Conservation (phyloP, 2,888 invertebrate species). For the Tetheella fluctuosa region DNA sequence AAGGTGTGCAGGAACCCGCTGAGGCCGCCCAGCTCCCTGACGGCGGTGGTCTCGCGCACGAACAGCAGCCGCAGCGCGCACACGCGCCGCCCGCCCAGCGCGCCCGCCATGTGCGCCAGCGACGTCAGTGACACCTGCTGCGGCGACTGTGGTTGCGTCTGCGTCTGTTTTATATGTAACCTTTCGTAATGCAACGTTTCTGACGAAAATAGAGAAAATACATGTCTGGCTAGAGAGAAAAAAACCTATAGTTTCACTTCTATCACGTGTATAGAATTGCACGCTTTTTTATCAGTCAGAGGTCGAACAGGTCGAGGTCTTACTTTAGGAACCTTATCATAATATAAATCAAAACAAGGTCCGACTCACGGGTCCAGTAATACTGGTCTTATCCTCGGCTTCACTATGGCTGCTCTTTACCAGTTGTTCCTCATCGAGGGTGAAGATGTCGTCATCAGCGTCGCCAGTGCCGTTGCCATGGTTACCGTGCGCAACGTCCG, state of each 20-base stretch:
- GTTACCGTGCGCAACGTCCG: constrained; percentile 25
- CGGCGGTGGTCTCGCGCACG: constrained; percentile 96
- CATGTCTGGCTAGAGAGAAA: no score
- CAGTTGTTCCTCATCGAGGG: constrained; percentile 90
- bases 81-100: constrained; percentile 89
- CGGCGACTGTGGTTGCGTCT: constrained; percentile 50
- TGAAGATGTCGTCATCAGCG: constrained; percentile 91
- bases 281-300: no score
- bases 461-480: constrained; percentile 70
- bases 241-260: no score
- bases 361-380: constrained; percentile 47
- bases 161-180: no score
- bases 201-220: no score
- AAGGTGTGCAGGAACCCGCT: constrained; percentile 98
- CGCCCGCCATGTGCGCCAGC: constrained; percentile 88
- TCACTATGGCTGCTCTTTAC: constrained; percentile 32
- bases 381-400: constrained; percentile 55
- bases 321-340: no score
- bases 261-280: no score
- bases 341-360: background rate
- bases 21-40: constrained; percentile 94
- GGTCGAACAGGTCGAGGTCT: no score
- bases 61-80: constrained; percentile 97
- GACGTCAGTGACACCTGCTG: constrained; percentile 91
- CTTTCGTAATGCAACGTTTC: no score